A percentile compares a stretch with the other conserved stretches of the same genome.
These are phyloP conservation scores for Capreolus pygargus DNA, from an alignment of 2,113 vertebrate genomes.

Conservation along the genomic window DNA sequence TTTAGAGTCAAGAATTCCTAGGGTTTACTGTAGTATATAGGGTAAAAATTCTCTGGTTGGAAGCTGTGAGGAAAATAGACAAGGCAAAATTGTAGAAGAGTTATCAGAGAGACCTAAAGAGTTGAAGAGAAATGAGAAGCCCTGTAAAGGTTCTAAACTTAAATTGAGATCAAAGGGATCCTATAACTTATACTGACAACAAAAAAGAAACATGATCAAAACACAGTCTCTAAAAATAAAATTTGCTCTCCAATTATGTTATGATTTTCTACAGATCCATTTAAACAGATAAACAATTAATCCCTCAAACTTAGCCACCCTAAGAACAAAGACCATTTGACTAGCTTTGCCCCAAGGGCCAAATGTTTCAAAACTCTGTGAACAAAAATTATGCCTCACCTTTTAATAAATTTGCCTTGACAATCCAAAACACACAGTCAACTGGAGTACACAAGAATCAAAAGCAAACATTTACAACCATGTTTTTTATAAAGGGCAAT, in stretches of 20 bases:
- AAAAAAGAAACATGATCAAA: slow-evolving; percentile 48
- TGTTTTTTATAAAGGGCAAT: slow-evolving; percentile 27
- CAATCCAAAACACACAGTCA: neutral
- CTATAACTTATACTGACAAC: slow-evolving; percentile 40
- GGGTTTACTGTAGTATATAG: neutral
- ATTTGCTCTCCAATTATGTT: slow-evolving; percentile 49
- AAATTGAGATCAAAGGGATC: slow-evolving; percentile 22
- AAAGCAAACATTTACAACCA: neutral
- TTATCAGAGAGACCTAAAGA: neutral
- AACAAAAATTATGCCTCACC: slow-evolving; percentile 54
- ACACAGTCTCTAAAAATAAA: slow-evolving; percentile 55
- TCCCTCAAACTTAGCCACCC: slow-evolving; percentile 45
- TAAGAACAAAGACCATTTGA: slow-evolving; percentile 65
- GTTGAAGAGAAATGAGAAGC: neutral
- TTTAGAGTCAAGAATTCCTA: slow-evolving; percentile 22
- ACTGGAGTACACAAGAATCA: neutral
- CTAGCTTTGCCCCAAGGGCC: neutral
- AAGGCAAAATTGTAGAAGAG: neutral
- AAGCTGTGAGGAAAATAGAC: slow-evolving; percentile 1
- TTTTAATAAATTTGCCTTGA: slow-evolving; percentile 45
- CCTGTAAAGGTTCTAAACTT: slow-evolving; percentile 43
- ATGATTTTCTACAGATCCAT: slow-evolving; percentile 56
- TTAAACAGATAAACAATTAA: slow-evolving; percentile 61
- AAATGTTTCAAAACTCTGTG: slow-evolving; percentile 54
- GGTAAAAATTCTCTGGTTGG: neutral